Evolutionary conservation across 1,140 invertebrate genomes (phyloP), one percentile per base, ranked within the genome.

Genomic region (Drosophila grimshawi): DNA sequence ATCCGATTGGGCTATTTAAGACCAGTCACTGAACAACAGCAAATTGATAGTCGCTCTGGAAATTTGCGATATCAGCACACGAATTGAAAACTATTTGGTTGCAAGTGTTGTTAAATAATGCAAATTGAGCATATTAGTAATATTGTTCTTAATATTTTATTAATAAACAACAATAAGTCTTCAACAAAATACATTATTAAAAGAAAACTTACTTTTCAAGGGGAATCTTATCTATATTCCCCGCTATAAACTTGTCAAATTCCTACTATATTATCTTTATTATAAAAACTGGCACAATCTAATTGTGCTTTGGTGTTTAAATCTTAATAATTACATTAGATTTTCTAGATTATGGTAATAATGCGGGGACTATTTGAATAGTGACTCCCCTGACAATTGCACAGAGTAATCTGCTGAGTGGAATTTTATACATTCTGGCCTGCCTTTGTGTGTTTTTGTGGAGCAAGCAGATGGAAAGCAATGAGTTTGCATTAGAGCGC

Each of bases 401-500:
- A 48, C n/a, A 35, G 29, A n/a, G 10, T 53, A 67, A 59, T 51
- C n/a, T 46, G 45, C 11, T 33, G 64, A 19, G 39, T 55, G 41
- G n/a, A 43, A 61, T 61, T 45, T 51, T 19, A 45, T 60, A 61
- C 39, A 33, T 66, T 27, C 33, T 49, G 68, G 45, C 45, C 37
- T 51, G 49, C 39, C 39, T 32, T 64, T 45, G 19, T 8, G 51
- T 3, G 4, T 32, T 10, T 65, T 49, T 48, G 35, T 45, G 32
- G 39, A 37, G 33, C 10, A n/a, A 11, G 33, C 64, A 69, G 71
- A 88, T 88, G 83, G 79, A 65, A 64, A 80, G 85, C 66, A 88
- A 88, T 88, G 85, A 53, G 56, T 83, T 88, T 88, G 68, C 83
- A 89, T 88, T 88, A 89, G 80, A 73, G 46, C 80, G 80, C 83